Evolutionary conservation across 2,113 vertebrate species (phyloP).

Genomic region (Antigone vipio): DNA sequence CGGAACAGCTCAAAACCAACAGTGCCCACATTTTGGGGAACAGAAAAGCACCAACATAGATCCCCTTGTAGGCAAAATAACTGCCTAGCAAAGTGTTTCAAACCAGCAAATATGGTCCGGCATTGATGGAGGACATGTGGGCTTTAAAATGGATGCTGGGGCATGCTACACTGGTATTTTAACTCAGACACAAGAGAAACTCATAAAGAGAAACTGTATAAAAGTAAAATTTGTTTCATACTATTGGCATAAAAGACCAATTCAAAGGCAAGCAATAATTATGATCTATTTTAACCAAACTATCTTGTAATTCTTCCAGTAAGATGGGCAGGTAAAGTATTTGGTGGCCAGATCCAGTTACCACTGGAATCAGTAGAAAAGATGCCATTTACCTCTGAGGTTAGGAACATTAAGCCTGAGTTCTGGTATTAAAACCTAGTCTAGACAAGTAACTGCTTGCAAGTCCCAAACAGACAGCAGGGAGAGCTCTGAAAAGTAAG

Average conservation of each 20-base stretch:
- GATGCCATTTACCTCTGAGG: background rate
- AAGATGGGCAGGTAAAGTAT: conserved; percentile 2
- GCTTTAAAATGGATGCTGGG: background rate
- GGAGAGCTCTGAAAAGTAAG: background rate
- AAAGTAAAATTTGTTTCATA: background rate
- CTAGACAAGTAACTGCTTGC: conserved; percentile 21
- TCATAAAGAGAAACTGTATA: background rate
- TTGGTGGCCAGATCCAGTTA: background rate
- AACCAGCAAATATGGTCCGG: background rate
- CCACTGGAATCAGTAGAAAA: background rate
- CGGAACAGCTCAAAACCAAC: conserved; percentile 2
- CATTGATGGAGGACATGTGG: background rate
- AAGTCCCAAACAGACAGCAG: background rate
- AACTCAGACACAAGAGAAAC: background rate
- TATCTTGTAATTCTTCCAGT: background rate
- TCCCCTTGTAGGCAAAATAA: background rate
- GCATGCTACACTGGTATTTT: background rate
- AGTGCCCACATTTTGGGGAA: background rate
- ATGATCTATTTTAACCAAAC: background rate
- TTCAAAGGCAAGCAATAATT: conserved; percentile 12
- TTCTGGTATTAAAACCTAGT: conserved; percentile 31
- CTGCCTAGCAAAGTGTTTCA: background rate
- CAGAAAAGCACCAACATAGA: conserved; percentile 19
- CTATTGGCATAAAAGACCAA: background rate
- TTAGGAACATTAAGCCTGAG: background rate